These are phyloP conservation scores for Oreotrochilus melanogaster DNA, from an alignment of 2,113 vertebrate species.

Conservation along the genomic window DNA sequence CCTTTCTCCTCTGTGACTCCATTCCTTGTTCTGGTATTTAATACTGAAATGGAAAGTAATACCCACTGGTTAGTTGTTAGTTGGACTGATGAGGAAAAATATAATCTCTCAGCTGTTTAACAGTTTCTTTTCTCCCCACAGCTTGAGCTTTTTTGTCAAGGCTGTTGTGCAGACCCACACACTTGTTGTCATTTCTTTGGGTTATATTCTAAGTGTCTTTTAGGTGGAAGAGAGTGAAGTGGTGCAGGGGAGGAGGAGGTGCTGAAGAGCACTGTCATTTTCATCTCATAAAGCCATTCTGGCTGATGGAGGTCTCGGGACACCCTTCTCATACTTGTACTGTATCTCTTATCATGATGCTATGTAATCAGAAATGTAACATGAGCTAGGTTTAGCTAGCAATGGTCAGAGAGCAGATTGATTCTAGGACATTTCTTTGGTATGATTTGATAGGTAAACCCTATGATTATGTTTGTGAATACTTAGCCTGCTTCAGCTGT, in stretches of 20 bases:
- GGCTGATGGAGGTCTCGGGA: background rate
- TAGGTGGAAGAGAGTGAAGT: background rate
- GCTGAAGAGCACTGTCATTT: background rate
- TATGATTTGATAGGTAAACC: background rate
- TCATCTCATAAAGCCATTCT: background rate
- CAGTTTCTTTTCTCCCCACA: background rate
- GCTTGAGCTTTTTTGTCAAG: background rate
- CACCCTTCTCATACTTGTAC: background rate
- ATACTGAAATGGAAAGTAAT: background rate
- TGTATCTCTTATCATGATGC: background rate
- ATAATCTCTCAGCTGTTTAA: background rate
- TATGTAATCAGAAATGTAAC: background rate
- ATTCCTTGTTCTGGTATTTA: background rate
- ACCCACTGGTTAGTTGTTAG: background rate
- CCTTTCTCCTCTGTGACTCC: background rate
- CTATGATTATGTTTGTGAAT: background rate
- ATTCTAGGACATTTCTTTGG: background rate
- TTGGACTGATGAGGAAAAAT: background rate
- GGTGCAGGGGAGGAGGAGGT: background rate
- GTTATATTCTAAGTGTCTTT: background rate
- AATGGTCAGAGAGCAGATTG: background rate
- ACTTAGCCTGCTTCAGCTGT: background rate
- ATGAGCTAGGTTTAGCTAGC: background rate
- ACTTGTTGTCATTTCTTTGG: background rate
- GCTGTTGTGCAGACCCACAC: background rate